Evolutionary conservation across 2,888 invertebrate genomes (phyloP), one percentile per base, ranked within the genome.

Genomic region (Apamea epomidion): DNA sequence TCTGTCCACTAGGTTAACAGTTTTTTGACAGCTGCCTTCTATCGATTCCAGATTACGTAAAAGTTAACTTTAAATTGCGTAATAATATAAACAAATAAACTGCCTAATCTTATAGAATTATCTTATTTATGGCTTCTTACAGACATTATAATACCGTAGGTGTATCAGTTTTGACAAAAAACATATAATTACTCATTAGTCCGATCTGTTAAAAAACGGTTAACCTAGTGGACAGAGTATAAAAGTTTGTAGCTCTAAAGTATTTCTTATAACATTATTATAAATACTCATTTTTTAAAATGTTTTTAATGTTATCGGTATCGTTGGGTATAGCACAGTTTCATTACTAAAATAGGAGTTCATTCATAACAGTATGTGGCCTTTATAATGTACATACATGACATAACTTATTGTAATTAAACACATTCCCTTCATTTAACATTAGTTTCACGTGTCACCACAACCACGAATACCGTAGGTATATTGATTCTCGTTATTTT

Each of bases 371-470:
- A 72, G 74, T 72, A 62, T 71, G 70, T 81, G 60, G 60, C 45
- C 51, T 68, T 68, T 65, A 8, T 42, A 51, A 76, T 89, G 84
- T 90, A 90, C 65, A 90, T 86, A 89, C 80, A 68, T 81, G 68
- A 51, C 75, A 21, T 88, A 85, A 82, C 73, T 86, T 85, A 87
- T 83, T 90, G 82, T 88, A 83, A 89, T 83, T 79, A 79, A 58
- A 87, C 82, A 89, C 89, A 89, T 89, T 90, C 89, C 89, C 82
- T 82, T 81, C 82, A 80, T 82, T n/a, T 75, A 78, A 73, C 60
- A 69, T 85, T 78, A 76, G 77, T 75, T 77, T 69, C 73, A 79
- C 58, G 73, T 76, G 72, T 76, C 83, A 80, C 70, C 70, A 81
- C 45, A 62, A 64, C 64, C 51, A 81, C 42, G 51, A 74, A 78